Evolutionary conservation across 2,888 invertebrate species (phyloP), one percentile per base, ranked within the genome.

Genomic region (Portevinia maculata): DNA sequence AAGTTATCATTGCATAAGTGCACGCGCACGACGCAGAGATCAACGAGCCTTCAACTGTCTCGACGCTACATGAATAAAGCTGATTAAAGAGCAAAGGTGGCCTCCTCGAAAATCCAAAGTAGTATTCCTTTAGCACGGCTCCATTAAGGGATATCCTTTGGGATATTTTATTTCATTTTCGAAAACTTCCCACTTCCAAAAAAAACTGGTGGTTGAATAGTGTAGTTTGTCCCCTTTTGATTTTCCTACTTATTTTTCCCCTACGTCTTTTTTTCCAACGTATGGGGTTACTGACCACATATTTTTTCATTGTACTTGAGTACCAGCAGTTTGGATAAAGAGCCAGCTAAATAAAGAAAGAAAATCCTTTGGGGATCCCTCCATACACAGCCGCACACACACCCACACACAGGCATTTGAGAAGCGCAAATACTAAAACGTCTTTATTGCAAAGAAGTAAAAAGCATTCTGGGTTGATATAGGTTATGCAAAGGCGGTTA

Each of bases 271-370:
- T 64, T n/a, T n/a, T n/a, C n/a, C n/a, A n/a, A n/a, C 79, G 67
- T 69, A 69, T 52, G 76, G 65, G 81, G 81, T 81, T 81, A 81
- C 81, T 81, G 81, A 81, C 81, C 81, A 81, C 81, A 81, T 81
- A 81, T 53, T 75, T 46, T 60, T 39, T 53, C 64, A 69, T 70
- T 79, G 74, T 69, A 69, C 52, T 37, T 65, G 60, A 44, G 44
- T 44, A 9, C 11, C 39, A 55, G 60, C 50, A 67, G 71, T 37
- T 59, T 59, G 48, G 48, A 37, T 71, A 60, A 28, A 74, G 69
- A 34, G n/a, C 46, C 69, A 52, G 55, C 46, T 24, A 24, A 24
- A 24, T 52, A 70, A 52, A 57, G 62, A 4, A 11, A 39, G 59
- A 53, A 81, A 81, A 81, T 76, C 76, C 81, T 76, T 81, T 75